These are phyloP conservation scores for Ptychadena robeensis DNA, from an alignment of 2,797 vertebrate genomes.

Conservation along the genomic window DNA sequence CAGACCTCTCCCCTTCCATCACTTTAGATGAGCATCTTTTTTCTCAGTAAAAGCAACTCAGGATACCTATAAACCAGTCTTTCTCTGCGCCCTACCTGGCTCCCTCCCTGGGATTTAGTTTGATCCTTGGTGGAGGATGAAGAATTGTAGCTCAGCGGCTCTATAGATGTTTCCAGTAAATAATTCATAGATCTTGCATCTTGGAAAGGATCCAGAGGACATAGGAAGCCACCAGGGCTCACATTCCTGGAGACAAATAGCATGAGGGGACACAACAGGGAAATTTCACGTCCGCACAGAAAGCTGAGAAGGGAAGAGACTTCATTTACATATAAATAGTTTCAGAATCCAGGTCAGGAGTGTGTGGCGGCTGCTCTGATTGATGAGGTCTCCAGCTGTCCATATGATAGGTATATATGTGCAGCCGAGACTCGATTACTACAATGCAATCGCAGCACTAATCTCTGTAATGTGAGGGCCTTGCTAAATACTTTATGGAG, in stretches of 20 bases:
- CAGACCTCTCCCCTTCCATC: neutral
- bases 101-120: neutral
- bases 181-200: slow-evolving; percentile 39
- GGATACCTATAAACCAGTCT: neutral
- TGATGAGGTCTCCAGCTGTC: slow-evolving; percentile 56
- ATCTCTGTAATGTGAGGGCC: slow-evolving; percentile 39
- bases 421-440: slow-evolving; percentile 37
- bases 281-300: slow-evolving; percentile 40
- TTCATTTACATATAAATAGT: slow-evolving; percentile 61
- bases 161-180: slow-evolving; percentile 35
- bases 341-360: slow-evolving; percentile 50
- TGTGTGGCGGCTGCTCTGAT: slow-evolving; percentile 37
- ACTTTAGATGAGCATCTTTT: neutral
- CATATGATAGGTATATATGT: slow-evolving; percentile 43
- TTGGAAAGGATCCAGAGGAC: slow-evolving; percentile 37
- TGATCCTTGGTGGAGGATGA: slow-evolving; percentile 13
- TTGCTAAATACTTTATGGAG: slow-evolving; percentile 41
- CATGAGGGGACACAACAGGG: slow-evolving; percentile 28
- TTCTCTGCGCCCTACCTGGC: neutral
- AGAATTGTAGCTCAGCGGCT: slow-evolving; percentile 23
- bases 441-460: slow-evolving; percentile 40
- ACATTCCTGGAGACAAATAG: slow-evolving; percentile 45
- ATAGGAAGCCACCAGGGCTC: slow-evolving; percentile 34
- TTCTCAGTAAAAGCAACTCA: neutral
- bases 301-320: slow-evolving; percentile 35